Percentiles rank a stretch among this genome's conserved stretches.
Conservation (phyloP, 2,888 invertebrate genomes). For the Aromia moschata region DNA sequence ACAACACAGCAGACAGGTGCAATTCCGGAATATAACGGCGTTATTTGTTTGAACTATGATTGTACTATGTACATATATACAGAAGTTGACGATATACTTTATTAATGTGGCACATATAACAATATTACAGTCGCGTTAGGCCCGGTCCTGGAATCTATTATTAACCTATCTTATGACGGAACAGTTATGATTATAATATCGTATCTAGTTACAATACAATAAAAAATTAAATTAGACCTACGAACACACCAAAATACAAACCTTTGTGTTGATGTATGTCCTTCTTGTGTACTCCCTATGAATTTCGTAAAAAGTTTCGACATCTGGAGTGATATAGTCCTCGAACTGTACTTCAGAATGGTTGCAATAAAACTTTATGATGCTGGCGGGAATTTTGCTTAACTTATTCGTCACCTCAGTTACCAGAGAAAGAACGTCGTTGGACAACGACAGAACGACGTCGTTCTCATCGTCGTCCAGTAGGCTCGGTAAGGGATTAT, state of each 20-base stretch:
- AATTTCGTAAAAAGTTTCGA: constrained; percentile 59
- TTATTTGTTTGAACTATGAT: too few species aligned
- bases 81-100: too few species aligned
- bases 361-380: constrained; percentile 56
- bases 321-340: constrained; percentile 68
- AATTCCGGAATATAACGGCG: too few species aligned
- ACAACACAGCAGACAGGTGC: too few species aligned
- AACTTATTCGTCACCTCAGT: constrained; percentile 51
- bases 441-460: constrained; percentile 58
- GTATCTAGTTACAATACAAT: too few species aligned
- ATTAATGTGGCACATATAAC: too few species aligned
- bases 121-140: too few species aligned
- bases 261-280: constrained; percentile 50
- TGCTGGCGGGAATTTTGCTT: constrained; percentile 52
- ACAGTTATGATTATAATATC: too few species aligned
- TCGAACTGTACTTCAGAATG: constrained; percentile 64
- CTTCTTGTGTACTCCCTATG: constrained; percentile 56
- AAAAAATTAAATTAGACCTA: too few species aligned
- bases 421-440: constrained; percentile 47
- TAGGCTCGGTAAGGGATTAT: constrained; percentile 36
- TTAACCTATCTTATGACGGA: too few species aligned
- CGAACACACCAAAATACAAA: constrained; percentile 38
- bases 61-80: too few species aligned
- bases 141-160: too few species aligned
- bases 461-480: constrained; percentile 61